Percentiles rank a stretch among this genome's conserved stretches.
These are phyloP conservation scores for Geodia barretti DNA, from an alignment of 37 sponge, comb jelly and placozoan genomes.

Conservation along the genomic window DNA sequence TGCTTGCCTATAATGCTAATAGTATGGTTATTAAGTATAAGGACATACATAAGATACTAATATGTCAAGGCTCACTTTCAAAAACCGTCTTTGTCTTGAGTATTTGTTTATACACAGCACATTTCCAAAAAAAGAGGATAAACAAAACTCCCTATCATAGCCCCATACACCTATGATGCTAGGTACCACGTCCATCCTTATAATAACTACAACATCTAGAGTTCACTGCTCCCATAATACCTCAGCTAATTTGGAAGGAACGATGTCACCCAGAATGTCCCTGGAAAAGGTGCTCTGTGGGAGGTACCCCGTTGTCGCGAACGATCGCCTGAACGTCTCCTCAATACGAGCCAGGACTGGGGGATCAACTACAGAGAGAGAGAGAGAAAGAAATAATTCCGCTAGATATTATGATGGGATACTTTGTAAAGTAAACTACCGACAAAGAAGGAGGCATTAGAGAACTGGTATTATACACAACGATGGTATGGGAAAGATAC, in stretches of 20 bases:
- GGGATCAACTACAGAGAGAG: constrained; percentile 34
- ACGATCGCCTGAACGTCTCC: constrained; percentile 69
- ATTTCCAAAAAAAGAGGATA: background rate
- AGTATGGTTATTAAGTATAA: no score
- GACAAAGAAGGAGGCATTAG: background rate
- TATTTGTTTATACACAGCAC: no score
- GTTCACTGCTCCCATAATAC: constrained; percentile 15
- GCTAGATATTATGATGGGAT: background rate
- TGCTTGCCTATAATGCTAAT: no score
- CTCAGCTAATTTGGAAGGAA: constrained; percentile 80
- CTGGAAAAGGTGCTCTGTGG: constrained; percentile 69
- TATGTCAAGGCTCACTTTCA: no score
- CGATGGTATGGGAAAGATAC: no score
- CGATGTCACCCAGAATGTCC: constrained; percentile 77
- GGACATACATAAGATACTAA: no score
- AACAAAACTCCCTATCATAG: no score
- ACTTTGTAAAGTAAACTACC: background rate
- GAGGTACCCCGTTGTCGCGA: constrained; percentile 55
- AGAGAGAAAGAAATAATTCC: background rate
- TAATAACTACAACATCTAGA: background rate
- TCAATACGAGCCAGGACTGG: constrained; percentile 52
- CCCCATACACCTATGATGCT: no score
- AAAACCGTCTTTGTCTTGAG: no score
- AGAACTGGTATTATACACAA: no score
- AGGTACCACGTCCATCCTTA: background rate